Evolutionary conservation across 2,888 invertebrate genomes (phyloP).

Genomic region (Erebia palarica): DNA sequence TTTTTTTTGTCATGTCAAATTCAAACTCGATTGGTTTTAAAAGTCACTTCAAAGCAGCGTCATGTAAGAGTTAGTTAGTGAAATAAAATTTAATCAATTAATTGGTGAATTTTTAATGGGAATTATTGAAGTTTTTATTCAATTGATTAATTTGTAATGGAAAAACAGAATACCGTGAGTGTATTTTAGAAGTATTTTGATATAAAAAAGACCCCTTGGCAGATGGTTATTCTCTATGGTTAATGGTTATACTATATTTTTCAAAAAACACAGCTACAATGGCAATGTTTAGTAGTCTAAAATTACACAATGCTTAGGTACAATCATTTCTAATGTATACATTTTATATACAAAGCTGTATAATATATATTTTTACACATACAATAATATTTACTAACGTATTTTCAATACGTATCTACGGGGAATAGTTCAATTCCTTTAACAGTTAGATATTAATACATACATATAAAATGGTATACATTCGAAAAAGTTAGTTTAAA

Average conservation of each 20-base stretch:
- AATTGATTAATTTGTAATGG: not conserved
- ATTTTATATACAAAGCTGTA: conserved; percentile 35
- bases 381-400: conserved; percentile 24
- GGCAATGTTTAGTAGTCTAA: conserved; percentile 32
- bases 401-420: conserved; percentile 29
- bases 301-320: conserved; percentile 33
- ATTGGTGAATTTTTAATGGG: not conserved
- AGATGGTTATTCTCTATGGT: conserved; percentile 14
- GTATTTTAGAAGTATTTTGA: not conserved
- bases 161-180: not conserved
- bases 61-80: not conserved
- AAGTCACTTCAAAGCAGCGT: not conserved
- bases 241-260: conserved; percentile 9
- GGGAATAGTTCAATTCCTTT: conserved; percentile 24
- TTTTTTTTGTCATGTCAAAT: not conserved
- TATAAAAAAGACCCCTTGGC: conserved; percentile 13
- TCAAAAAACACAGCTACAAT: conserved; percentile 27
- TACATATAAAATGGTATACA: conserved; percentile 13
- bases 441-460: not conserved
- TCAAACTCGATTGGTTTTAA: not conserved
- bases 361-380: conserved; percentile 24
- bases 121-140: not conserved
- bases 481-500: conserved; percentile 20
- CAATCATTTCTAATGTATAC: conserved; percentile 33
- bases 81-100: conserved; percentile 5